Evolutionary conservation across 2,113 vertebrate genomes (phyloP).

Genomic region (cat (Felis catus)): DNA sequence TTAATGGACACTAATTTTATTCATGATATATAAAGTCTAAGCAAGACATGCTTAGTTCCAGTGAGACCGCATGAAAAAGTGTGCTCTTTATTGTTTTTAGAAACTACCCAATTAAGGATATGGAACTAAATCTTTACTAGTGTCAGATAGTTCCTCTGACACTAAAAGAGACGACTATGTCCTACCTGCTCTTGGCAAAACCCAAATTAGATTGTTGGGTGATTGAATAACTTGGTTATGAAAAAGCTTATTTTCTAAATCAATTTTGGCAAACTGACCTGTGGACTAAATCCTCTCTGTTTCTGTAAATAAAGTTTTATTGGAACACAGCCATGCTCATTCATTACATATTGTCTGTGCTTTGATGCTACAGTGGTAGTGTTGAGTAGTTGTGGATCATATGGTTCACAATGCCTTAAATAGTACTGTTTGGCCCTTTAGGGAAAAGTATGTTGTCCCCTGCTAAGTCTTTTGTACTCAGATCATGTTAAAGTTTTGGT

Average conservation of each 20-base stretch:
- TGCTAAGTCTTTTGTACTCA: slow-evolving; percentile 40
- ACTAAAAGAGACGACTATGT: neutral
- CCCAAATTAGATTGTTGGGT: slow-evolving; percentile 20
- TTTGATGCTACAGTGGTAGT: neutral
- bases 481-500: slow-evolving; percentile 23
- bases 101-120: slow-evolving; percentile 14
- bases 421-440: neutral
- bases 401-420: neutral
- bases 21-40: slow-evolving; percentile 39
- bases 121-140: slow-evolving; percentile 12
- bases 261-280: neutral
- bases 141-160: neutral
- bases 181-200: neutral
- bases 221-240: slow-evolving; percentile 36
- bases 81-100: slow-evolving; percentile 25
- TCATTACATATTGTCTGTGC: neutral
- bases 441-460: neutral
- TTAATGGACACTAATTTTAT: slow-evolving; percentile 38
- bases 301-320: slow-evolving; percentile 19
- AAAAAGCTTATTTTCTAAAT: slow-evolving; percentile 54
- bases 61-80: slow-evolving; percentile 21
- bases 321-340: neutral
- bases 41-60: neutral
- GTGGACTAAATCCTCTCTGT: neutral
- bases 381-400: neutral